phyloP scores from a whole-genome alignment of 1,140 invertebrate genomes.

The Tribolium castaneum region DNA sequence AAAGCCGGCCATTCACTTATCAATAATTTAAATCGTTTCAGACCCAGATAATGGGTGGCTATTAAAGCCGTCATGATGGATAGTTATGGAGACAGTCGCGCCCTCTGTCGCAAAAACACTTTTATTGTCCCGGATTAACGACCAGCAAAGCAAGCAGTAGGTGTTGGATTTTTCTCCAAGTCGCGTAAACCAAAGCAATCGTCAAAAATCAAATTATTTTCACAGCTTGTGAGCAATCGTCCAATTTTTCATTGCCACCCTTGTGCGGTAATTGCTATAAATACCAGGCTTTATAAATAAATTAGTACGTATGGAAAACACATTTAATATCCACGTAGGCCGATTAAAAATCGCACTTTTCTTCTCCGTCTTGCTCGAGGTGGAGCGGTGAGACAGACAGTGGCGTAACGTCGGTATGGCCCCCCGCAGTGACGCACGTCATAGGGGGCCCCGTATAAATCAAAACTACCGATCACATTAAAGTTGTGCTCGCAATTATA shows the following conservation, averaged over 20 bases:
- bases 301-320: slow-evolving; percentile 54
- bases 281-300: slow-evolving; percentile 47
- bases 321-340: slow-evolving; percentile 42
- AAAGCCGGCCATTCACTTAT: slow-evolving; percentile 22
- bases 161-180: not conserved
- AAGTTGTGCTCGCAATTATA: slow-evolving; percentile 59
- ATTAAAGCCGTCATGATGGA: slow-evolving; percentile 47
- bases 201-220: not conserved
- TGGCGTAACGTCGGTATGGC: slow-evolving; percentile 53
- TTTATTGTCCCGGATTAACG: not conserved
- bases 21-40: slow-evolving; percentile 43
- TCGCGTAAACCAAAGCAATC: not conserved
- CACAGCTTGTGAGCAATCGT: not conserved
- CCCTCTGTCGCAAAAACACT: slow-evolving; percentile 20
- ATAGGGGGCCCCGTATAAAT: slow-evolving; percentile 57
- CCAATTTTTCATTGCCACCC: not conserved
- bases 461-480: slow-evolving; percentile 60
- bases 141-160: not conserved
- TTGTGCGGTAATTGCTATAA: slow-evolving; percentile 47
- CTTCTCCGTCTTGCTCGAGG: slow-evolving; percentile 15
- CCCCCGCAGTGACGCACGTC: slow-evolving; percentile 51
- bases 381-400: slow-evolving; percentile 39
- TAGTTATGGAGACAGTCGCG: slow-evolving; percentile 39
- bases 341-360: slow-evolving; percentile 38
- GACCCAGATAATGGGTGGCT: slow-evolving; percentile 40